Conservation (phyloP, 1,140 invertebrate species). For the Cyrtorhinus lividipennis region DNA sequence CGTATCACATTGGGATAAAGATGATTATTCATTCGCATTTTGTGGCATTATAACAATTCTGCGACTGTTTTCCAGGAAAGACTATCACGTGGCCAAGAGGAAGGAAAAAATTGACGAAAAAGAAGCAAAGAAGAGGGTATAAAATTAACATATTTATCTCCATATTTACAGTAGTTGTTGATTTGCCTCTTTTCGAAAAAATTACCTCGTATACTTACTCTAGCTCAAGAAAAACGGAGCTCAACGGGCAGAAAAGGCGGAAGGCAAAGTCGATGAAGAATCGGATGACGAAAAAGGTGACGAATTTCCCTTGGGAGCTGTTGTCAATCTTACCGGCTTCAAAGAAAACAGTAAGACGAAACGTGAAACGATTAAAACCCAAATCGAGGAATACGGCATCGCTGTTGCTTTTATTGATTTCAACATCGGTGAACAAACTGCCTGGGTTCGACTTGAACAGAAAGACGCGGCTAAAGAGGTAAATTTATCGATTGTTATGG, state of each 20-base stretch:
- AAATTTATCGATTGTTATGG: constrained; percentile 2
- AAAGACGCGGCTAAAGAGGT: constrained; percentile 51
- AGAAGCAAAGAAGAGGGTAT: constrained; percentile 16
- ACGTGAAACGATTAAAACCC: constrained; percentile 54
- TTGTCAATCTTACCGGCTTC: constrained; percentile 48
- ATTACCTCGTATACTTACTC: too few relatives aligned
- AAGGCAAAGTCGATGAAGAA: constrained; percentile 2
- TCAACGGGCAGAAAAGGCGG: constrained; percentile 22
- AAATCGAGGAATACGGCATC: constrained; percentile 40
- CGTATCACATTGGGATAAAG: too few relatives aligned
- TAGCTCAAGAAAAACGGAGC: constrained; percentile 17
- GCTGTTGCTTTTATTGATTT: constrained; percentile 61
- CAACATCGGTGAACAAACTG: constrained; percentile 51
- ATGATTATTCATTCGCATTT: neutral
- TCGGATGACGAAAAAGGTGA: constrained; percentile 25
- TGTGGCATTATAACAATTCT: neutral
- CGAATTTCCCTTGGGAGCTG: constrained; percentile 47
- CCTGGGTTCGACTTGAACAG: constrained; percentile 50
- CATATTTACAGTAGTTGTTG: neutral
- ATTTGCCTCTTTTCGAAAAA: too few relatives aligned
- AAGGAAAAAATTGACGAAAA: constrained; percentile 43
- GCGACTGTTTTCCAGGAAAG: constrained; percentile 32
- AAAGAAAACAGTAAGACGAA: constrained; percentile 37
- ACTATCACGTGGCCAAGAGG: constrained; percentile 55
- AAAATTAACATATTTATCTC: too few relatives aligned